Evolutionary conservation across 1,140 invertebrate species (phyloP), one percentile per base, ranked within the genome.

Genomic region (Aphaenogaster ashmeadi): DNA sequence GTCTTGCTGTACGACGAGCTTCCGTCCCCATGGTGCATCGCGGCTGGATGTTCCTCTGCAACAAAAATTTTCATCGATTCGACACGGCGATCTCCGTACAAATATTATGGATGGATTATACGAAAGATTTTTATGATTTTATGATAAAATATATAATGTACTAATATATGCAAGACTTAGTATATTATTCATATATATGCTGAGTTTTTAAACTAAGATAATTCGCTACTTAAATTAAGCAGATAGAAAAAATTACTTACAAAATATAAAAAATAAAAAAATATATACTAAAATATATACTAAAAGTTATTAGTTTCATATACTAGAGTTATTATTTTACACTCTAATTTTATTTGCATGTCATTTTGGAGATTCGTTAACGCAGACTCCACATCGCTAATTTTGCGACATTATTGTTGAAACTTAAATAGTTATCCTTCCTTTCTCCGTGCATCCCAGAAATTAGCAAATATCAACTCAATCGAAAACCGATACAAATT

Each of bases 1-100:
- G 86, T 77, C 62, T 83, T 91, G 52, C 75, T 74, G 71, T 91
- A 89, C 27, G 93, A 93, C 56, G 93, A 92, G 77, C 91, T 94
- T 44, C 94, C 94, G 50, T 93, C 93, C 21, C 95, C 95, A 77
- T 96, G 95, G 89, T 96, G 94, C 95, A 96, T 96, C 18, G 95
- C 95, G 5, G 96, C 95, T 41, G 95, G 95, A 91, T 95, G 95
- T 90, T 96, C 95, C 52, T 95, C 95, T 96, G 94, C 2, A 93
- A 95, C 86, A 94, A 36, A 93, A 93, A 88, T 83, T 27, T 36
- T 9, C 21, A 69, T 54, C n/a, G 54, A 36, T 89, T 67, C 72
- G 56, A 15, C 18, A 44, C 1, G 11, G 15, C 1, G 18, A 50
- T 64, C 54, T 58, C 47, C 11, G 9, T 2, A 41, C 5, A 5